Evolutionary conservation across 2,888 invertebrate species (phyloP).

Genomic region (Lathronympha strigana): DNA sequence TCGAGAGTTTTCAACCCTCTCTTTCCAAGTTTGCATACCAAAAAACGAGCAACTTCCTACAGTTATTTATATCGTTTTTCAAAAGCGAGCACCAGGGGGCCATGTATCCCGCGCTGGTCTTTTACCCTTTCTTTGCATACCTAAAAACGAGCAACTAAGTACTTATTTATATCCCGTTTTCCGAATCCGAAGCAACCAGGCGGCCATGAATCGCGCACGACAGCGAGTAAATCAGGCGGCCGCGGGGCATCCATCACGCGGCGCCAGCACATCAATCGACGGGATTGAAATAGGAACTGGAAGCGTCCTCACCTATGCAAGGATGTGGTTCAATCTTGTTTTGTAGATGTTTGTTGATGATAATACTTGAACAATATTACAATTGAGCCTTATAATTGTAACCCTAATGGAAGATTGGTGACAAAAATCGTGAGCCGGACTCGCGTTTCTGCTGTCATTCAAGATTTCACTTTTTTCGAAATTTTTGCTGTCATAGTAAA

Average conservation of each 20-base stretch:
- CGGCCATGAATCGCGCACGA: slow-evolving; percentile 68
- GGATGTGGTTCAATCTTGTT: not conserved
- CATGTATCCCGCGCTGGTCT: not conserved
- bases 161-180: slow-evolving; percentile 37
- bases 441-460: no score
- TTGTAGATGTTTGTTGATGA: not conserved
- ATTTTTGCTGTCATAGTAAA: no score
- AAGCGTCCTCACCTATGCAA: slow-evolving; percentile 59
- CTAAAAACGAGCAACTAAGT: slow-evolving; percentile 23
- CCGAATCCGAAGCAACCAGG: slow-evolving; percentile 61
- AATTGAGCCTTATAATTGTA: no score
- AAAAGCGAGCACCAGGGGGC: no score
- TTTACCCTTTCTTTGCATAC: slow-evolving; percentile 14
- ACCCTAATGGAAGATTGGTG: no score
- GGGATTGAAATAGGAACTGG: slow-evolving; percentile 68
- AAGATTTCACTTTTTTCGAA: no score
- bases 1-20: no score
- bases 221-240: slow-evolving; percentile 74
- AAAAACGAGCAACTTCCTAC: no score
- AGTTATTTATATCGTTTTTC: no score
- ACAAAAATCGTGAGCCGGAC: no score
- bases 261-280: slow-evolving; percentile 73
- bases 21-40: no score
- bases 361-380: not conserved
- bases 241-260: slow-evolving; percentile 75